Base-by-base conservation (phyloP, 2,113 vertebrate species). In the Bubo scandiacus region DNA sequence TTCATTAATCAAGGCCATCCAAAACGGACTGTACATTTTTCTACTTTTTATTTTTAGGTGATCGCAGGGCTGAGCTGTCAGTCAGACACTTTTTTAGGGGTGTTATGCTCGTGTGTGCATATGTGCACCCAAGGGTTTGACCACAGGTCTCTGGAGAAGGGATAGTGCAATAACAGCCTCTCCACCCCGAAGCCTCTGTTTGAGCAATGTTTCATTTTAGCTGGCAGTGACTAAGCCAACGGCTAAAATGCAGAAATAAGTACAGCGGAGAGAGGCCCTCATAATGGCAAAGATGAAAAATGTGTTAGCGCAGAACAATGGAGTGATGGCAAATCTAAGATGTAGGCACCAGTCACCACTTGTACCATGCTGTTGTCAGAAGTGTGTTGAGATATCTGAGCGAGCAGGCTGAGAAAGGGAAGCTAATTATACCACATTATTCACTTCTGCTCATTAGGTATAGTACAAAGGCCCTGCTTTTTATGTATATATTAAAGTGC, bases 391-490 rank as follows among this genome's bases (percentile, higher is more conserved):
- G 95, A 88, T 97, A 91, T 88, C 71, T 40, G 87, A 93, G 94
- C 70, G 93, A 92, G 78, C 70, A 71, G 96, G 55, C 87, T 92
- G 91, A 96, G 95, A 95, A 97, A 97, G 74, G 81, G 85, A 96
- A 95, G 95, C 91, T 97, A 97, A 97, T 97, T 97, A 95, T 94
- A 70, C 83, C 92, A 79, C 94, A 95, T 95, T 97, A 93, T 95
- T 97, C 94, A 96, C 93, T 97, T 92, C 91, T 95, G 89, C 92
- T 97, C 93, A 95, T 97, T 96, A 97, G 77, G 84, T 91, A 74
- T 72, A 94, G 80, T 96, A 94, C 95, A 97, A 96, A 95, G 80
- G 92, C 62, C 80, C 77, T 88, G 93, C 90, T 96, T 97, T 92
- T 91, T 92, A 96, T 93, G 85, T 97, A 65, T 95, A 59, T 97